A percentile compares a stretch with the other conserved stretches of the same genome.
Conservation (phyloP, 2,888 invertebrate species). For the Cactoblastis cactorum region DNA sequence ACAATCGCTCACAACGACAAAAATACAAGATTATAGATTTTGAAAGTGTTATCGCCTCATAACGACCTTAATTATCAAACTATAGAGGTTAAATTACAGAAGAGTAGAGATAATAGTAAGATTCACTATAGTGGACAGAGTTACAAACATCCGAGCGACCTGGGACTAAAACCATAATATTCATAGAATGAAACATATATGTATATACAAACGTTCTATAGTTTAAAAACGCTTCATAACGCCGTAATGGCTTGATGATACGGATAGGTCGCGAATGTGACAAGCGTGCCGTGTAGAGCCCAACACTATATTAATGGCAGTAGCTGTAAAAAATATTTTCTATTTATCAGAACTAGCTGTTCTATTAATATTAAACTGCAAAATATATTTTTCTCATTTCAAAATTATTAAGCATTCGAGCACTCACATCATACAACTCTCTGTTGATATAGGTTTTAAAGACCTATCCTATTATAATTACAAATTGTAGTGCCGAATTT, state of each 20-base stretch:
- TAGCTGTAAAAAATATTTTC: constrained; percentile 31
- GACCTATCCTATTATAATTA: constrained; percentile 77
- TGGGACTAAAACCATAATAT: background rate
- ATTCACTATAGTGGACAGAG: background rate
- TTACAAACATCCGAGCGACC: background rate
- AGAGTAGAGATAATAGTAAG: background rate
- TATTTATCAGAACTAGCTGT: constrained; percentile 58
- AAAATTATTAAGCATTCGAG: constrained; percentile 61
- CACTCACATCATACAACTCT: constrained; percentile 61
- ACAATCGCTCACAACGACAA: background rate
- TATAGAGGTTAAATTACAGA: background rate
- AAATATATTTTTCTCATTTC: constrained; percentile 41
- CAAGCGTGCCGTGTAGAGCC: constrained; percentile 19
- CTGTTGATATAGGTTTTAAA: constrained; percentile 73
- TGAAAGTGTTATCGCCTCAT: background rate
- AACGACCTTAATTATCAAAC: too few relatives aligned
- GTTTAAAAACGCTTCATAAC: background rate
- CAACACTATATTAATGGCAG: constrained; percentile 34
- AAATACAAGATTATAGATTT: background rate
- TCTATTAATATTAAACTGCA: constrained; percentile 46
- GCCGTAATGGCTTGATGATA: background rate
- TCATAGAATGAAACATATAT: background rate
- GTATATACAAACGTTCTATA: background rate
- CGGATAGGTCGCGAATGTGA: background rate
- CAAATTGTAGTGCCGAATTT: constrained; percentile 78